Evolutionary conservation across 2,797 vertebrate genomes (phyloP), one percentile per base, ranked within the genome.

Genomic region (Discoglossus pictus): DNA sequence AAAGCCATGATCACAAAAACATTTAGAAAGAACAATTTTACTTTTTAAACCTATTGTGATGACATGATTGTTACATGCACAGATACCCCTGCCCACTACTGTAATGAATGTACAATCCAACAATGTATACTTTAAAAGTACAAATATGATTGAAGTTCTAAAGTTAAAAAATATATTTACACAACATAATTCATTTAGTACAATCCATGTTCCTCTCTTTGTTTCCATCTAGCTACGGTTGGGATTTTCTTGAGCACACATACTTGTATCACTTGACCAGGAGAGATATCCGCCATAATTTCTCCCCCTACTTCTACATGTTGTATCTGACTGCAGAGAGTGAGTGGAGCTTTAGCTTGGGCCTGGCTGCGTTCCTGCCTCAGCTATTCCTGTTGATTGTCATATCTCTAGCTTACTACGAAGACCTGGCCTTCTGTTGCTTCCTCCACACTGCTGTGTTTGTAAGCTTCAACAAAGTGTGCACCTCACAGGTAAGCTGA

Each of bases 381-480:
- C 96, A 98, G 85, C 44, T 92, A 4, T 4, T 89, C 31, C 76
- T 99, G 74, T 86, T 99, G 6, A 21, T 89, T 2, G 73, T 80
- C 0, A 80, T 88, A 0, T 96, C 96, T 0, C 31, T 92, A 66
- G 83, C 82, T 0, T 98, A 92, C 72, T 84, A 92, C 79, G 78
- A 78, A 12, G 94, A 99, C 74, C 88, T 98, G 23, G 72, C 78
- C 24, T 93, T 97, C 78, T 94, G 92, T 76, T 98, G 92, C 74
- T 99, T 98, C 76, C 83, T 98, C 1, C 91, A 97, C 64, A 99
- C 95, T 0, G 81, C 90, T 36, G 80, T 98, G 58, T 97, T 99
- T 59, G 96, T 98, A 62, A 93, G 89, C 61, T 98, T 98, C 80
- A 99, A 98, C 90, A 99, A 98, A 90, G 96, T 99, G 7, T 98